Evolutionary conservation across 1,140 invertebrate species (phyloP).

Genomic region (Drosophila orena): DNA sequence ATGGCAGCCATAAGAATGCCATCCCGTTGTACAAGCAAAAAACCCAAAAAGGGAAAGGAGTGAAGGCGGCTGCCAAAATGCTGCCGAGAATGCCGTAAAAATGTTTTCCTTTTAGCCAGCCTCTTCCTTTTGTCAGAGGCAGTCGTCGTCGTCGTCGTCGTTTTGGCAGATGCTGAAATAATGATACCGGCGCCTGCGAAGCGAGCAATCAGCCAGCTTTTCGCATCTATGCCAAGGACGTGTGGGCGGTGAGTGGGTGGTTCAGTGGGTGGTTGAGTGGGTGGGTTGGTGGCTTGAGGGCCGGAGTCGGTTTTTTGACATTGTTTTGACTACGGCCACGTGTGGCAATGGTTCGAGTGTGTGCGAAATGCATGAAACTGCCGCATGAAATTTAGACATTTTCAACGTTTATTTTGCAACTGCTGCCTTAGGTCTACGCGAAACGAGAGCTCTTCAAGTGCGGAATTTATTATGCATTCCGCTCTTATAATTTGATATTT

Average conservation of each 20-base stretch:
- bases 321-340: constrained; percentile 59
- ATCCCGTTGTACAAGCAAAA: constrained; percentile 35
- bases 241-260: constrained; percentile 15
- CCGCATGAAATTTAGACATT: constrained; percentile 49
- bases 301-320: constrained; percentile 9
- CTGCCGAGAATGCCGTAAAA: constrained; percentile 48
- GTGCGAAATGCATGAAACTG: constrained; percentile 17
- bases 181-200: constrained; percentile 61
- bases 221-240: constrained; percentile 74
- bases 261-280: background rate
- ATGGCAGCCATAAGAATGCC: constrained; percentile 54
- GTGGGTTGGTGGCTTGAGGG: background rate
- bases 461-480: constrained; percentile 48
- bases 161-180: constrained; percentile 50
- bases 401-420: constrained; percentile 77
- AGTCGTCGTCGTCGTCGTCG: constrained; percentile 22
- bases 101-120: constrained; percentile 31
- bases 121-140: constrained; percentile 19
- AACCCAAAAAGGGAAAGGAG: background rate
- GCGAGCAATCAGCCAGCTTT: constrained; percentile 66
- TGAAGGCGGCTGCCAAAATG: constrained; percentile 24
- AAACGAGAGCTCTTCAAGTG: constrained; percentile 62
- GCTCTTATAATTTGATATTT: constrained; percentile 53
- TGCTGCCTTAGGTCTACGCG: constrained; percentile 65
- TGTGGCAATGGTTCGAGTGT: background rate